Percentiles rank a stretch among this genome's conserved stretches.
phyloP scores from a whole-genome alignment of 1,140 invertebrate species.

The Anadara kagoshimensis region DNA sequence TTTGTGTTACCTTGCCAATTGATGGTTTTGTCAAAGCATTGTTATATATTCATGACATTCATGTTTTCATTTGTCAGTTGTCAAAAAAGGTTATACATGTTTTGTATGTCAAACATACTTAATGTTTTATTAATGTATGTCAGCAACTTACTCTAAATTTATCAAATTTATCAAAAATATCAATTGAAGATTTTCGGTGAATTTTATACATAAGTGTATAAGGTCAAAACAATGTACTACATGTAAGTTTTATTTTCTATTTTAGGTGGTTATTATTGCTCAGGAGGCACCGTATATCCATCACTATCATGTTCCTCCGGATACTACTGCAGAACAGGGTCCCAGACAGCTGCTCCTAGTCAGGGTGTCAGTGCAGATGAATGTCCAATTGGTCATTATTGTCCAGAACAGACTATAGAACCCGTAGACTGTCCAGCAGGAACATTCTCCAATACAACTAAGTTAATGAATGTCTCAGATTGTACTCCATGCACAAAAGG shows the following conservation, averaged over 20 bases:
- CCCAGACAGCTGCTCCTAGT: constrained; percentile 60
- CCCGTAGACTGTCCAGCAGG: constrained; percentile 65
- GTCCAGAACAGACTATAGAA: constrained; percentile 65
- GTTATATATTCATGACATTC: no score
- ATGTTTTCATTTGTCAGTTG: no score
- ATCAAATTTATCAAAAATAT: no score
- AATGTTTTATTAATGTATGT: no score
- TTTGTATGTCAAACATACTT: no score
- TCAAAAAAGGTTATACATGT: no score
- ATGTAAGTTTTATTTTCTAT: neutral
- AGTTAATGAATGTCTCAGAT: constrained; percentile 61
- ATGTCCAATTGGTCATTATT: constrained; percentile 69
- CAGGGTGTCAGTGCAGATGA: constrained; percentile 56
- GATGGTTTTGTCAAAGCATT: no score
- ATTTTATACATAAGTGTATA: no score
- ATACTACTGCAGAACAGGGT: constrained; percentile 64
- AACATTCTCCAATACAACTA: constrained; percentile 64
- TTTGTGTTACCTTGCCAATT: no score
- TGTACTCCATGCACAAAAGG: constrained; percentile 66
- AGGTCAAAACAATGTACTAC: no score
- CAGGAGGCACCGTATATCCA: constrained; percentile 59
- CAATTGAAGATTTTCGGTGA: no score
- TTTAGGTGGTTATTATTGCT: constrained; percentile 68
- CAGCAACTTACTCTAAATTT: no score
- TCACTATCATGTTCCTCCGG: constrained; percentile 56